Conservation (phyloP, 2,797 vertebrate genomes). For the Bovichtus diacanthus region DNA sequence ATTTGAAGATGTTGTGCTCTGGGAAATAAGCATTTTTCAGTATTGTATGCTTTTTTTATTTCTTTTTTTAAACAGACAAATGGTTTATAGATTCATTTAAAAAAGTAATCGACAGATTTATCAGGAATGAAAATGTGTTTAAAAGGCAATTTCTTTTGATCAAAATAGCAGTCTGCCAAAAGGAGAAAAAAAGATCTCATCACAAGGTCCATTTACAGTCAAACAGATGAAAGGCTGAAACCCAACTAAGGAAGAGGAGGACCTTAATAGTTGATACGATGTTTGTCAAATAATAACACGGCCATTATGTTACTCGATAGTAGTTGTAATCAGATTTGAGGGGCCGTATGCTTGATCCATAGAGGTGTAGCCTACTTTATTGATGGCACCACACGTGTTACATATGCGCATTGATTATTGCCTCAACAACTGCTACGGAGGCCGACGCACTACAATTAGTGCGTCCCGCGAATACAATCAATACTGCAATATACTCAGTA, state of each 20-base stretch:
- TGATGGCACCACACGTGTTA: neutral
- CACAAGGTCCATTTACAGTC: neutral
- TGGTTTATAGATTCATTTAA: neutral
- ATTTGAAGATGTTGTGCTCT: neutral
- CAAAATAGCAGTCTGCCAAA: neutral
- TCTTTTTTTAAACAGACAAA: neutral
- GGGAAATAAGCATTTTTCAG: neutral
- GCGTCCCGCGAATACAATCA: too few relatives aligned
- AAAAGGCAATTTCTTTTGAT: neutral
- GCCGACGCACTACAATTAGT: too few relatives aligned
- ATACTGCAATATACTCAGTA: too few relatives aligned
- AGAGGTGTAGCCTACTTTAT: neutral
- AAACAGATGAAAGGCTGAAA: neutral
- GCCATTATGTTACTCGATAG: neutral
- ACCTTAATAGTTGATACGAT: neutral
- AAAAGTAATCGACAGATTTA: neutral
- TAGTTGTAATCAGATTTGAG: neutral
- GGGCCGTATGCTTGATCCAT: neutral
- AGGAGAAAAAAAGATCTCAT: neutral
- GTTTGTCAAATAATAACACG: neutral
- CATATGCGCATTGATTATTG: neutral
- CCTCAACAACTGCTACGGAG: neutral
- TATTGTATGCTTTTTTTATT: too few relatives aligned
- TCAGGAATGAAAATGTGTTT: neutral
- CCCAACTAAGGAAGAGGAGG: neutral